Evolutionary conservation across 2,797 vertebrate genomes (phyloP), one percentile per base, ranked within the genome.

Genomic region (Diceros bicornis): DNA sequence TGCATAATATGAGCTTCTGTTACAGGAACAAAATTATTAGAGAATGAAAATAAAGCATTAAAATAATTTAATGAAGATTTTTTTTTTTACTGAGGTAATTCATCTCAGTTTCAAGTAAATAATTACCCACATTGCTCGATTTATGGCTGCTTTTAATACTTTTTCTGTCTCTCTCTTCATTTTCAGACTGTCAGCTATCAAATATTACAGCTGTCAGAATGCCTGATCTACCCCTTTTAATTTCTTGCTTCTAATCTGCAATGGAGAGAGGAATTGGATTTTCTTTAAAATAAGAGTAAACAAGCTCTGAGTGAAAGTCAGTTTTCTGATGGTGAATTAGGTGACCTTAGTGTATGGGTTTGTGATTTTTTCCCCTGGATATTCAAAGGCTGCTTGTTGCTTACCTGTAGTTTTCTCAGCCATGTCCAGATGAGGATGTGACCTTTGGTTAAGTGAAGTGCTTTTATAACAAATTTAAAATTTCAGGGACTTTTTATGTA

Each of bases 381-480:
- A 71, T 44, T 93, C 57, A 82, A 84, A 94, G 78, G 32, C 44
- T 87, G 25, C 21, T 91, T 74, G 59, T 92, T 90, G 23, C 66
- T 82, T 85, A 41, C 62, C 94, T 68, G 21, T 59, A 16, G 27
- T 91, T 95, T 95, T 88, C 66, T 86, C 61, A 85, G 52, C 62
- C 23, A 20, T 85, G 50, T 92, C 64, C 62, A 69, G 66, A 72
- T 47, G 55, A 91, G 44, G 41, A 55, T 59, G 2, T 88, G 94
- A 78, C 12, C 74, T 94, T 89, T 92, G 37, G n/a, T 78, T 95
- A 84, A 82, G 6, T 78, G 41, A 77, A 34, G n/a, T 68, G 72
- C 23, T 95, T 94, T 96, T 37, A n/a, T 79, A 96, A 84, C 27
- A 93, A 72, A 92, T 68, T 93, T 64, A 71, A 96, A 89, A 50